Conservation (phyloP, 2,888 invertebrate genomes). For the Andrena hattorfiana region DNA sequence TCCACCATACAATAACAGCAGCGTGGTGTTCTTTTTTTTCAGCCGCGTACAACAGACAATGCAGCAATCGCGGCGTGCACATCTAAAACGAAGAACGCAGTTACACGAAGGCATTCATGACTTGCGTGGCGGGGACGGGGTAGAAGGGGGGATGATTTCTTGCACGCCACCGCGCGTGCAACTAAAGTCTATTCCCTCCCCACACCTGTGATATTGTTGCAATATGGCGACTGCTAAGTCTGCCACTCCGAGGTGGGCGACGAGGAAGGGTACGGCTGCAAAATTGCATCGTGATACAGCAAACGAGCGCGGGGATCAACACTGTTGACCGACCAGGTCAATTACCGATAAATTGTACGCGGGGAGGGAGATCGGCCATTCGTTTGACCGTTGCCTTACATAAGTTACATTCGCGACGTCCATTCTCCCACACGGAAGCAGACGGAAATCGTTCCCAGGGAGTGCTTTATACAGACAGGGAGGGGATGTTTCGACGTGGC, state of each 20-base stretch:
- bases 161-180: slow-evolving; percentile 60
- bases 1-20: not conserved
- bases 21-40: not conserved
- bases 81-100: slow-evolving; percentile 30
- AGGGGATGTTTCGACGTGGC: not conserved
- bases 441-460: not conserved
- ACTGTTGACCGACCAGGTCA: not conserved
- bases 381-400: not conserved
- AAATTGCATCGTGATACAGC: not conserved
- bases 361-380: not conserved
- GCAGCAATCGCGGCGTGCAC: slow-evolving; percentile 35
- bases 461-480: not conserved
- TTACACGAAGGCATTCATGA: slow-evolving; percentile 38
- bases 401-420: not conserved
- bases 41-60: slow-evolving; percentile 33
- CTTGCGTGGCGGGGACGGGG: slow-evolving; percentile 46
- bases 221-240: slow-evolving; percentile 32
- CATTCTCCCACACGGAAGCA: slow-evolving; percentile 8
- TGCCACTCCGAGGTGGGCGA: not conserved
- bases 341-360: not conserved
- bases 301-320: slow-evolving; percentile 6
- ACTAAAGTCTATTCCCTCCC: slow-evolving; percentile 32
- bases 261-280: not conserved
- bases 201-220: slow-evolving; percentile 46
- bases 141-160: slow-evolving; percentile 28